These are phyloP conservation scores for Megaceryle torquata DNA, from an alignment of 2,113 vertebrate species.

Conservation along the genomic window DNA sequence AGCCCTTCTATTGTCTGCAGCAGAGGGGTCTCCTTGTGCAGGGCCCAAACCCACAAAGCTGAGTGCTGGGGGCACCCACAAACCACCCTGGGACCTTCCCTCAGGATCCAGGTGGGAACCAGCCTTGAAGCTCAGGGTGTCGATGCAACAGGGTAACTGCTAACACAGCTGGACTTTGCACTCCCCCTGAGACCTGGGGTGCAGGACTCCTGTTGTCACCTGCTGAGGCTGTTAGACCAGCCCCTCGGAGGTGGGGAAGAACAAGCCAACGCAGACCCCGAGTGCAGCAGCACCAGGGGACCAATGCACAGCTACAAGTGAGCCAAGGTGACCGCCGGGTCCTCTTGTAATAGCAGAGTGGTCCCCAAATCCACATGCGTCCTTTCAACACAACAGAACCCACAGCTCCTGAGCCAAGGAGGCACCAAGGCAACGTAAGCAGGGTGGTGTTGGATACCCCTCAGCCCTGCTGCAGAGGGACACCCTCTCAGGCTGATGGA, in stretches of 20 bases:
- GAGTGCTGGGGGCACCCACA: not conserved
- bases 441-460: not conserved
- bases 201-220: not conserved
- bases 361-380: accelerated
- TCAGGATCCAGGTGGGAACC: not conserved
- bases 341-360: accelerated
- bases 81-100: not conserved
- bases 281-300: not conserved
- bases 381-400: not conserved
- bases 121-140: accelerated
- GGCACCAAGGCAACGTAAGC: too few relatives aligned
- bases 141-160: not conserved
- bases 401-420: not conserved
- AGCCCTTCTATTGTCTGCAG: not conserved
- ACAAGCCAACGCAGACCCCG: accelerated
- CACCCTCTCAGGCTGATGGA: accelerated
- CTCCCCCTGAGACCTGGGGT: not conserved
- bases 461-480: too few relatives aligned
- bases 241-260: accelerated
- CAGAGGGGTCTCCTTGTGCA: too few relatives aligned
- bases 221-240: accelerated
- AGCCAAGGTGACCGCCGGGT: accelerated
- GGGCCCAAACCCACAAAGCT: not conserved
- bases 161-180: accelerated
- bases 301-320: accelerated